A percentile compares a stretch with the other conserved stretches of the same genome.
These are phyloP conservation scores for Rhagoletis pomonella DNA, from an alignment of 1,140 invertebrate genomes.

Conservation along the genomic window DNA sequence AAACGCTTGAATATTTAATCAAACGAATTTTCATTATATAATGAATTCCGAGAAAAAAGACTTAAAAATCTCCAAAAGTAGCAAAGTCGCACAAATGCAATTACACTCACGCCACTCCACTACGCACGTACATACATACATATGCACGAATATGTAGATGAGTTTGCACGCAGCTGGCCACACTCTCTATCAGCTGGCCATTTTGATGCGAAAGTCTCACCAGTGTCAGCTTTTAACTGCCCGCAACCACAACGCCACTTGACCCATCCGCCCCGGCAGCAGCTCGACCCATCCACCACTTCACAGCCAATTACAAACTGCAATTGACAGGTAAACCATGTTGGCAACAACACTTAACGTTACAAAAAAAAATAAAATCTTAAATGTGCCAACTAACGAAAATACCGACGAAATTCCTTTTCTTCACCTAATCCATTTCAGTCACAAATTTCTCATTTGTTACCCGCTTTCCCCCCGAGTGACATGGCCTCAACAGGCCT, in stretches of 20 bases:
- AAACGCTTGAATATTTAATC: conserved; percentile 33
- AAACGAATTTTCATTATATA: not conserved
- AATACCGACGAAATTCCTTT: not conserved
- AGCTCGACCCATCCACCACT: not conserved
- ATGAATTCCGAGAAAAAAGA: not conserved
- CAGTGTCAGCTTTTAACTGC: not conserved
- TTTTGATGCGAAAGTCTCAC: not conserved
- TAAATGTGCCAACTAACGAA: conserved; percentile 14
- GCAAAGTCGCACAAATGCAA: not conserved
- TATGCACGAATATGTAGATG: not conserved
- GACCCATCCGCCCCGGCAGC: not conserved
- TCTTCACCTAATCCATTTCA: not conserved
- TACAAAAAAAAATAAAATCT: not conserved
- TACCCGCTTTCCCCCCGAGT: too few species aligned
- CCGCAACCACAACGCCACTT: not conserved
- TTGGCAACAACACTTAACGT: conserved; percentile 19
- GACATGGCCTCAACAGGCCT: too few species aligned
- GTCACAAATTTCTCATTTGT: not conserved
- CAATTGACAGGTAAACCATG: conserved; percentile 42
- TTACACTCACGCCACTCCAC: too few species aligned
- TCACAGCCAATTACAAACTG: conserved; percentile 3
- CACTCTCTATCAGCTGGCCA: not conserved
- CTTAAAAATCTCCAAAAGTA: not conserved
- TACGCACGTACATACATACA: not conserved
- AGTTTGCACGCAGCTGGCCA: not conserved